A percentile compares a stretch with the other conserved stretches of the same genome.
Evolutionary conservation across 2,888 invertebrate genomes (phyloP).

Genomic region (Hypolimnas misippus): DNA sequence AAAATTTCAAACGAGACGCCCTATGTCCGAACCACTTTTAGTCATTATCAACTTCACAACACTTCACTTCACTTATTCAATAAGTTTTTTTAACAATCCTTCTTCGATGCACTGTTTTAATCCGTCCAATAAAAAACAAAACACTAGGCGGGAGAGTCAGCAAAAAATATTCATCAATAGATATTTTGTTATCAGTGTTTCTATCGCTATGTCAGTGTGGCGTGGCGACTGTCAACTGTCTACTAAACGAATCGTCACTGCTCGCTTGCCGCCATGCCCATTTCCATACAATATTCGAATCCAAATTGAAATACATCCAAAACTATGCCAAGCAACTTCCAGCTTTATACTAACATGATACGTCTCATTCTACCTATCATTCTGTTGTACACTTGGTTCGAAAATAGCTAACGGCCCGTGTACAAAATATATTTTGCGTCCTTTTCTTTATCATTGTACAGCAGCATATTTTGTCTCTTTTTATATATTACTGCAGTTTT

Average conservation of each 20-base stretch:
- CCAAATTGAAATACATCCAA: slow-evolving; percentile 46
- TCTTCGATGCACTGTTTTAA: slow-evolving; percentile 33
- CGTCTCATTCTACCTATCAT: slow-evolving; percentile 41
- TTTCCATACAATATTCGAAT: slow-evolving; percentile 56
- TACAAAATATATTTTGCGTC: slow-evolving; percentile 64
- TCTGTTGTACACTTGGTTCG: slow-evolving; percentile 47
- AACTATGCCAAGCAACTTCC: slow-evolving; percentile 41
- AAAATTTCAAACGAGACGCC: slow-evolving; percentile 33
- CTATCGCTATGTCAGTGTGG: slow-evolving; percentile 83
- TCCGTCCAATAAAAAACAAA: slow-evolving; percentile 36
- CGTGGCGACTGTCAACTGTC: slow-evolving; percentile 84
- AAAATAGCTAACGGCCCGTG: slow-evolving; percentile 36
- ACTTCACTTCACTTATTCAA: slow-evolving; percentile 57
- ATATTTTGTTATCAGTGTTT: slow-evolving; percentile 77
- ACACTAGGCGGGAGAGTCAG: slow-evolving; percentile 58
- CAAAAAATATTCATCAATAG: slow-evolving; percentile 74
- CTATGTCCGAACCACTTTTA: slow-evolving; percentile 47
- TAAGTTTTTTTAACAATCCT: slow-evolving; percentile 33
- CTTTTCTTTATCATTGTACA: slow-evolving; percentile 54
- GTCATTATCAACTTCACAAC: slow-evolving; percentile 64
- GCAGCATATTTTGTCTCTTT: slow-evolving; percentile 58
- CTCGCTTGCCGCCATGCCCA: slow-evolving; percentile 81
- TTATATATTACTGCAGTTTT: slow-evolving; percentile 47
- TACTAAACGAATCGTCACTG: slow-evolving; percentile 83
- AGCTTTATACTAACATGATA: slow-evolving; percentile 36